Percentiles rank a stretch among this genome's conserved stretches.
These are phyloP conservation scores for Drosophila kokeensis DNA, from an alignment of 2,888 invertebrate species.

Conservation along the genomic window DNA sequence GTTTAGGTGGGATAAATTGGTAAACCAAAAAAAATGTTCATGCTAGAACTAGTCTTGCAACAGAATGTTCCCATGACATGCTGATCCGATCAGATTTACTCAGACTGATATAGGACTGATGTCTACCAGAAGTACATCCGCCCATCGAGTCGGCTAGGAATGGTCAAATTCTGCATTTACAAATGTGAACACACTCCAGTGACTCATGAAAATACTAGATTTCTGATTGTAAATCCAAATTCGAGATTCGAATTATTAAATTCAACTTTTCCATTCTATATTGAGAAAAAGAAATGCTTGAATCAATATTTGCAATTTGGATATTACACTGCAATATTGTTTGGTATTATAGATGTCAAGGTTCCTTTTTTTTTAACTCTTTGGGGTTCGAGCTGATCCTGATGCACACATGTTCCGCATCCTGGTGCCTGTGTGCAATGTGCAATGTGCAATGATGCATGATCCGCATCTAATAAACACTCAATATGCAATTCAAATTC, in stretches of 20 bases:
- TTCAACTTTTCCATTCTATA: not conserved
- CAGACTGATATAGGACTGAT: not conserved
- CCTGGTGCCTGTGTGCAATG: slow-evolving; percentile 1
- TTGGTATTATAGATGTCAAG: not conserved
- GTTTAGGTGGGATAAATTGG: not conserved
- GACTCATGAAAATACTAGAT: not conserved
- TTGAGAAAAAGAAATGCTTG: not conserved
- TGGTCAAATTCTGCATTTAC: not conserved
- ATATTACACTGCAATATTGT: not conserved
- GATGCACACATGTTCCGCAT: slow-evolving; percentile 41
- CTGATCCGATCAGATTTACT: not conserved
- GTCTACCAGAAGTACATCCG: not conserved
- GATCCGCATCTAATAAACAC: slow-evolving; percentile 77
- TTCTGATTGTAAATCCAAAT: not conserved
- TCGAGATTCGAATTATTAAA: not conserved
- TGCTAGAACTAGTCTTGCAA: not conserved
- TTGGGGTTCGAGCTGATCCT: not conserved
- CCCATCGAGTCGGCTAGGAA: not conserved
- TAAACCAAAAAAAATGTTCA: not conserved
- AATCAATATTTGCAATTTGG: not conserved
- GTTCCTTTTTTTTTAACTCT: not conserved
- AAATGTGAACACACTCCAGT: not conserved
- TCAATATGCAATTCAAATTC: slow-evolving; percentile 74
- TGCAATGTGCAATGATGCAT: slow-evolving; percentile 63
- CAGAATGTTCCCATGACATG: not conserved